Evolutionary conservation across 2,113 vertebrate species (phyloP).

Genomic region (Ciconia stormi): DNA sequence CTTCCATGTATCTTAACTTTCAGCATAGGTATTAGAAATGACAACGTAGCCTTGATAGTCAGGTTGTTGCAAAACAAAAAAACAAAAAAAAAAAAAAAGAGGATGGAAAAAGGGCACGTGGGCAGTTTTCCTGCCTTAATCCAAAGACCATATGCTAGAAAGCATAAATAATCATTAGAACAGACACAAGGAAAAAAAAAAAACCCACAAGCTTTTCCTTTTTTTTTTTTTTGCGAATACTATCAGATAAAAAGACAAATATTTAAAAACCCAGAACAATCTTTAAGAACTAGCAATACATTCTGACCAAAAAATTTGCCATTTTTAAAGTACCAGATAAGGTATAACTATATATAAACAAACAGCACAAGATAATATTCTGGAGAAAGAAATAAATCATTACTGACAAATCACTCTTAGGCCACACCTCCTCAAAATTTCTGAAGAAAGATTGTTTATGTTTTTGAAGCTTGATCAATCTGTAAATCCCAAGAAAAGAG

Average conservation of each 20-base stretch:
- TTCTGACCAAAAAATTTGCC: fast-evolving
- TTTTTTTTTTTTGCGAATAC: background rate
- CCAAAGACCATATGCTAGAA: background rate
- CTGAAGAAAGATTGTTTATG: background rate
- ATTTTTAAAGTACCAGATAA: background rate
- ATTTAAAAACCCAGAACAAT: background rate
- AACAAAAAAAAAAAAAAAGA: background rate
- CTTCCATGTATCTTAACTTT: background rate
- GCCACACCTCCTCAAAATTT: background rate
- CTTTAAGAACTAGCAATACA: background rate
- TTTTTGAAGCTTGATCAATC: background rate
- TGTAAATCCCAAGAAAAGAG: background rate
- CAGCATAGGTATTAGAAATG: background rate
- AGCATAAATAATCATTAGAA: background rate
- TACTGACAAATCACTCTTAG: background rate
- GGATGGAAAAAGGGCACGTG: background rate
- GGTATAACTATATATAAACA: background rate
- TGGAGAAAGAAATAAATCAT: background rate
- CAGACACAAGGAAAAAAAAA: background rate
- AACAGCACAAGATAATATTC: background rate
- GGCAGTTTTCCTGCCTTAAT: background rate
- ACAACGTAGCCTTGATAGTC: background rate
- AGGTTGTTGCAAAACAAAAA: background rate
- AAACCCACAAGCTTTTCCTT: background rate
- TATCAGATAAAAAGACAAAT: background rate